Evolutionary conservation across 2,113 vertebrate genomes (phyloP).

Genomic region (Glaucomys volans): DNA sequence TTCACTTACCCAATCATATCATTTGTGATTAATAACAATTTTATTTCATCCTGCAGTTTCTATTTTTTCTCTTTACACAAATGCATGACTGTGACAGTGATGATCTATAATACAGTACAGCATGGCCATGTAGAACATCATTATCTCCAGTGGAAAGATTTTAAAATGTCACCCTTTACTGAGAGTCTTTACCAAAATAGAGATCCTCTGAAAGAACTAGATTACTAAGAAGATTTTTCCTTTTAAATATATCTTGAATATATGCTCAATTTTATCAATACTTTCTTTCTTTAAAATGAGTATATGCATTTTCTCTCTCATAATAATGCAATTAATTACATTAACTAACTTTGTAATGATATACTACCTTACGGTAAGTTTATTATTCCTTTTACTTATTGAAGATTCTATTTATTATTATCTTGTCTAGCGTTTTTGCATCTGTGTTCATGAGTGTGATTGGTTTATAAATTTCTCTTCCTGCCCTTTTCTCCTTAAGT

Average conservation of each 20-base stretch:
- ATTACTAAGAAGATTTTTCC: not conserved
- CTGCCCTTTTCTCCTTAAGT: not conserved
- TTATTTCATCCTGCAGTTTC: not conserved
- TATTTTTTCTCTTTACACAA: not conserved
- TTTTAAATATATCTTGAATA: not conserved
- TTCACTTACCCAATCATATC: not conserved
- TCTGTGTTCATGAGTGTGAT: not conserved
- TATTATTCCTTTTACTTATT: not conserved
- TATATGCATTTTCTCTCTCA: not conserved
- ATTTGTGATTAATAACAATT: constrained; percentile 12
- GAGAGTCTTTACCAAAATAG: not conserved
- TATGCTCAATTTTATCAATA: constrained; percentile 14
- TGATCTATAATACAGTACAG: not conserved
- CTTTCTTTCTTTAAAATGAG: not conserved
- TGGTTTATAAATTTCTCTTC: not conserved
- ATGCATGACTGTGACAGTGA: not conserved
- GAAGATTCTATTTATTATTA: not conserved
- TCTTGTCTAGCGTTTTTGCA: not conserved
- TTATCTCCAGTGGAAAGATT: constrained; percentile 20
- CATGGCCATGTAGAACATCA: not conserved
- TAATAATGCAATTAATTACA: not conserved
- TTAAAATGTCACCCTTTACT: not conserved
- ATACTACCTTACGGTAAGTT: not conserved
- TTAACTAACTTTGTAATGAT: not conserved
- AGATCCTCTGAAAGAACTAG: not conserved